Percentiles rank a stretch among this genome's conserved stretches.
Conservation (phyloP, 2,888 invertebrate genomes). For the Labia minor region DNA sequence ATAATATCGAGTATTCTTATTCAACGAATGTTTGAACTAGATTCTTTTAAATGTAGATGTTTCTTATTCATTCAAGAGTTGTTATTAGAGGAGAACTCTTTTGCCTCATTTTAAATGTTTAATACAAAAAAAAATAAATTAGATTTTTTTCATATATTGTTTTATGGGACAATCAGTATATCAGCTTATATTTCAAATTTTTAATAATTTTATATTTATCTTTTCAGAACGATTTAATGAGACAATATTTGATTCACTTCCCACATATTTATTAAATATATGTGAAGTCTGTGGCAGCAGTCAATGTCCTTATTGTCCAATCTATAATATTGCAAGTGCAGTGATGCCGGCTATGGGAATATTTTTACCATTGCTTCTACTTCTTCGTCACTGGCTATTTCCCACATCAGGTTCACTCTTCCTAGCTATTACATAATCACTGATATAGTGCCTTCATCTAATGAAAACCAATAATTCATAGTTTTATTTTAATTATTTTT, state of each 20-base stretch:
- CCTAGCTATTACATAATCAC: not conserved
- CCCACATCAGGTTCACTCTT: not conserved
- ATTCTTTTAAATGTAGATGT: no score
- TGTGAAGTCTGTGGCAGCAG: conserved; percentile 92
- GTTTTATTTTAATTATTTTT: not conserved
- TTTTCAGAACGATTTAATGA: conserved; percentile 83
- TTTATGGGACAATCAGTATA: no score
- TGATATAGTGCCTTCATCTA: not conserved
- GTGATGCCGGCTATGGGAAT: conserved; percentile 27
- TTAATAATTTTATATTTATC: no score
- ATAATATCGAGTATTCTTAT: no score
- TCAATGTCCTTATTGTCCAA: conserved; percentile 84
- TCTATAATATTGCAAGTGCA: conserved; percentile 56
- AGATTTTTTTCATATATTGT: not conserved
- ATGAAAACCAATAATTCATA: not conserved
- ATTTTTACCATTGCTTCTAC: conserved; percentile 8
- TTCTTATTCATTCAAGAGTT: no score
- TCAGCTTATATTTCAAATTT: no score
- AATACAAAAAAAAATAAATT: no score
- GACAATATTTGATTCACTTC: conserved; percentile 76
- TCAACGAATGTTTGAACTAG: no score
- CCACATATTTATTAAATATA: conserved; percentile 77
- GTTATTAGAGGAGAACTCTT: no score
- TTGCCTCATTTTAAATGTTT: no score
- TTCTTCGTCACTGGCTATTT: conserved; percentile 21